Base-by-base conservation (phyloP, 2,888 invertebrate genomes). In the Entomobrya multifasciata region DNA sequence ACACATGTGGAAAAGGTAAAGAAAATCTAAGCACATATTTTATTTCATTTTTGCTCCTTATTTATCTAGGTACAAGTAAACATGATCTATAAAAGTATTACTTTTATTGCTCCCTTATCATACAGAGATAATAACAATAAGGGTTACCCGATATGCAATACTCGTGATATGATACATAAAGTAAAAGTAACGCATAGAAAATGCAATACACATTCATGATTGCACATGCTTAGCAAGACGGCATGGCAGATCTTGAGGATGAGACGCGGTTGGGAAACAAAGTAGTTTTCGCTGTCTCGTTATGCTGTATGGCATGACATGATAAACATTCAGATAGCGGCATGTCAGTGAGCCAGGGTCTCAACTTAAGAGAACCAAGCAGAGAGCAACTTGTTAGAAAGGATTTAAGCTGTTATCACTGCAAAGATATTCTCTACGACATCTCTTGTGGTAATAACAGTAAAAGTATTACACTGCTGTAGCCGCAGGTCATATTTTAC, bases 1-100 rank as follows among this genome's bases (percentile, higher is more conserved):
- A 67, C 67, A 55, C 65, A 72, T 70, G 70, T 41, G 70, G 70
- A 65, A 5, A 20, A 81, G 81, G 81, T 81, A 81, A 81, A 13
- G 20, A 20, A 27, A 25, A 57, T 76, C 17, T 22, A 52, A 22
- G 8, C 10, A 55, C 25, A 30, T 55, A 52, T 27, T 17, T 22
- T 13, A 3, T 49, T 3, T 15, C 13, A 4, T 15, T 49, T 15
- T 49, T 15, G 2, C 13, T 49, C 13, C 49, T n/a, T 49, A 15
- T 20, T 60, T 20, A 11, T 10, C 10, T n/a, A 60, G 60, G 11
- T 8, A 60, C 22, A 60, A 13, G 27, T 20, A 60, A 67, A 67
- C 17, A 17, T 65, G 36, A 4, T 36, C 5, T 36, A 36, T 36
- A 20, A 52, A 52, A 6, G 11, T 17, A 52, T 11, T 52, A 8